phyloP scores from a whole-genome alignment of 2,113 vertebrate genomes.

The Sceloporus tristichus region DNA sequence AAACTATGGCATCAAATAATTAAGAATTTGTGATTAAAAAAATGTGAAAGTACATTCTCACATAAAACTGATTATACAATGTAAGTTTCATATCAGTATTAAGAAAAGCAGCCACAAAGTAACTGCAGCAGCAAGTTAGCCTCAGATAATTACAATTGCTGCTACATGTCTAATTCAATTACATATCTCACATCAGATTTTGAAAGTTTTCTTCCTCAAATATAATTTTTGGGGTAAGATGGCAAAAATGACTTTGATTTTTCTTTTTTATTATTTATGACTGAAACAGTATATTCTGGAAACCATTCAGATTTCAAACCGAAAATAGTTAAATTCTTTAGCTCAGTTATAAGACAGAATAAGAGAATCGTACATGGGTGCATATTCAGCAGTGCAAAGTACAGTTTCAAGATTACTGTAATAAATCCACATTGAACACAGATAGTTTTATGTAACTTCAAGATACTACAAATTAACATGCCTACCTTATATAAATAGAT shows the following conservation, averaged over 20 bases:
- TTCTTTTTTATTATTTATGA: background rate
- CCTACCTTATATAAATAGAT: background rate
- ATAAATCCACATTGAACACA: background rate
- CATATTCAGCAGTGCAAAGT: background rate
- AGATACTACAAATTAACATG: background rate
- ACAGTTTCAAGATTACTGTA: background rate
- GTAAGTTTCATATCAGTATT: background rate
- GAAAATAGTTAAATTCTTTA: background rate
- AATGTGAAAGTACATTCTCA: background rate
- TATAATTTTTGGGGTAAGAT: background rate
- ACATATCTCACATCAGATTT: background rate
- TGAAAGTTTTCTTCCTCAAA: background rate
- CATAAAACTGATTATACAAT: background rate
- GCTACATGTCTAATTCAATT: background rate
- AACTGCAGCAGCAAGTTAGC: background rate
- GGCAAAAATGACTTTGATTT: background rate
- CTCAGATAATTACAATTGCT: constrained; percentile 25
- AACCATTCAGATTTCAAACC: background rate
- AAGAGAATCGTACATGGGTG: background rate
- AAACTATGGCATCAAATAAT: background rate
- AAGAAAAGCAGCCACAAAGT: background rate
- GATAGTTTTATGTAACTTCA: no score
- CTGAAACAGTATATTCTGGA: background rate
- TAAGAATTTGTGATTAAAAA: background rate
- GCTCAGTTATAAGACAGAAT: background rate